Percentiles rank a stretch among this genome's conserved stretches.
phyloP scores from a whole-genome alignment of 2,888 invertebrate genomes.

The Corythucha ciliata region DNA sequence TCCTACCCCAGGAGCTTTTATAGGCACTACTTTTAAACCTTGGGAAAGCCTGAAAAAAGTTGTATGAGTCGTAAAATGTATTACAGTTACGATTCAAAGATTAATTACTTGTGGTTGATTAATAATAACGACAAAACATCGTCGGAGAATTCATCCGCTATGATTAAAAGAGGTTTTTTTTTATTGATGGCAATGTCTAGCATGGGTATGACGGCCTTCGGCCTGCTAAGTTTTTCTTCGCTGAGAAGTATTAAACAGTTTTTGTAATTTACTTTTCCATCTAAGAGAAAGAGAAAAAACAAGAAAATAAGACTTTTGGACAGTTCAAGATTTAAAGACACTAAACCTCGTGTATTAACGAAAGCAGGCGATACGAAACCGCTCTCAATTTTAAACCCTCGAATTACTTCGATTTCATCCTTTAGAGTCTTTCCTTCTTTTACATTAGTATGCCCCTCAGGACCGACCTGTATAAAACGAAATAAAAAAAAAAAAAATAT shows the following conservation, averaged over 20 bases:
- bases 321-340: not conserved
- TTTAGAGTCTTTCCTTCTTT: conserved; percentile 35
- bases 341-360: conserved; percentile 29
- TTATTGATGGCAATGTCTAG: conserved; percentile 33
- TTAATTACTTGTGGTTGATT: conserved; percentile 41
- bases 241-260: conserved; percentile 35
- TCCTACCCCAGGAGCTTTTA: conserved; percentile 47
- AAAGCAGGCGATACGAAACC: conserved; percentile 39
- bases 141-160: conserved; percentile 46
- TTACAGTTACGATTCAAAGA: too few species aligned
- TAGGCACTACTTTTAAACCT: conserved; percentile 46
- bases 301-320: not conserved
- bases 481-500: not conserved
- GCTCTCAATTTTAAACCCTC: conserved; percentile 39
- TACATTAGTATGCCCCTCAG: conserved; percentile 38
- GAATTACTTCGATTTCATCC: conserved; percentile 34
- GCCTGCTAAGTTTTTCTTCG: conserved; percentile 35
- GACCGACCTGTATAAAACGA: conserved; percentile 32
- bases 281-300: conserved; percentile 6
- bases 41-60: conserved; percentile 39
- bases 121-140: conserved; percentile 46
- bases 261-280: conserved; percentile 27
- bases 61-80: too few species aligned
- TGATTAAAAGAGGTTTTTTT: conserved; percentile 34
- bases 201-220: conserved; percentile 33